Conservation (phyloP, 1,140 invertebrate species). For the Hetaerina americana region DNA sequence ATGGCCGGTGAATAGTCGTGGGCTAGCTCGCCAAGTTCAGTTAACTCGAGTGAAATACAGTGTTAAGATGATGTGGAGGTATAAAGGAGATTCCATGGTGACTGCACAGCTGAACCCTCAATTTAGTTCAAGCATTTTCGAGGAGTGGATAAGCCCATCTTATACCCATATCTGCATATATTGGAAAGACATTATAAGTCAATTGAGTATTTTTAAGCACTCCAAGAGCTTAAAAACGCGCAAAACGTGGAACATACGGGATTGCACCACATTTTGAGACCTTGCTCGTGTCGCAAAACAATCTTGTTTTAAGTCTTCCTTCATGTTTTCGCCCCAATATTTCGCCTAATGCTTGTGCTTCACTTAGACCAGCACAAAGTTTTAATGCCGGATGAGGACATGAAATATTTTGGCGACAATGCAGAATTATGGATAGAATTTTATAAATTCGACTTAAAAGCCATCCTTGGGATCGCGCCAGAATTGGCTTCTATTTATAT, state of each 20-base stretch:
- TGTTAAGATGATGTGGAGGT: too few relatives aligned
- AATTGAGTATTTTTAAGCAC: slow-evolving; percentile 48
- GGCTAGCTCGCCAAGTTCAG: too few relatives aligned
- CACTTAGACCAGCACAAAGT: too few relatives aligned
- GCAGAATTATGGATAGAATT: slow-evolving; percentile 53
- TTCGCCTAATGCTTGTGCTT: too few relatives aligned
- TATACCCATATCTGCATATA: too few relatives aligned
- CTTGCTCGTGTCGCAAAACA: slow-evolving; percentile 25
- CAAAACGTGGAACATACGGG: slow-evolving; percentile 65
- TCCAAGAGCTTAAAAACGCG: slow-evolving; percentile 62
- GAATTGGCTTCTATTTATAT: slow-evolving; percentile 73
- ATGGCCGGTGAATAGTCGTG: too few relatives aligned
- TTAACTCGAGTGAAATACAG: too few relatives aligned
- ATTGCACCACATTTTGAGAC: slow-evolving; percentile 47
- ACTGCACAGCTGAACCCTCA: too few relatives aligned
- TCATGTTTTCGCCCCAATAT: too few relatives aligned
- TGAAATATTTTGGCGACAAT: slow-evolving; percentile 59
- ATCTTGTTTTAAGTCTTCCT: too few relatives aligned
- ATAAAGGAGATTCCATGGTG: too few relatives aligned
- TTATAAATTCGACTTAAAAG: slow-evolving; percentile 33
- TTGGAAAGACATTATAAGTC: slow-evolving; percentile 31
- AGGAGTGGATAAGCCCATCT: neutral
- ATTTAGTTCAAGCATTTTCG: neutral
- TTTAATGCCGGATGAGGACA: slow-evolving; percentile 68
- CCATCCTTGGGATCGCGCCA: slow-evolving; percentile 60